phyloP scores from a whole-genome alignment of 2,113 vertebrate genomes.

The Barnardius zonarius region DNA sequence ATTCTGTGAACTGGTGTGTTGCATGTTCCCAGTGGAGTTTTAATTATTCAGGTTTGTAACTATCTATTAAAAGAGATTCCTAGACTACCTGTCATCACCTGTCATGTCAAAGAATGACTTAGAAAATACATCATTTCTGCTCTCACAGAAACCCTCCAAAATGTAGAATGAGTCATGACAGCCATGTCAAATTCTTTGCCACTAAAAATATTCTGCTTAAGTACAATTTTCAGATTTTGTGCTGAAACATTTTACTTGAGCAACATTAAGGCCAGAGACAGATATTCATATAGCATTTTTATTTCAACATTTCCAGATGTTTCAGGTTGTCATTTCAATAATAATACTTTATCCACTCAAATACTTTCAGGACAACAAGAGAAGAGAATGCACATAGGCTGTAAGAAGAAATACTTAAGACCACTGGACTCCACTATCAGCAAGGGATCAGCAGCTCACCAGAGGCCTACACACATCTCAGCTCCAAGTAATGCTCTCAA shows the following conservation, averaged over 20 bases:
- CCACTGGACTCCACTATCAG: not conserved
- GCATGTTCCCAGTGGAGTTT: constrained; percentile 7
- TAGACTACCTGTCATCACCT: not conserved
- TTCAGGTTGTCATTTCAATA: not conserved
- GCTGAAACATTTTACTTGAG: not conserved
- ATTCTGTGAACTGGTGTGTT: constrained; percentile 18
- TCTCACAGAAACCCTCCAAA: not conserved
- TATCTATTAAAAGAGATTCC: not conserved
- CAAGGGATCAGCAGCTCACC: not conserved
- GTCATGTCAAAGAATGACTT: not conserved
- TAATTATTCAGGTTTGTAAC: not conserved
- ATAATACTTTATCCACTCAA: not conserved
- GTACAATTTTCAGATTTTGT: not conserved
- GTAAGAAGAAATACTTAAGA: not conserved
- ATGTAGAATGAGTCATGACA: not conserved
- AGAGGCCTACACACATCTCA: not conserved
- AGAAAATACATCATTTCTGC: not conserved
- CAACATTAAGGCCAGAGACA: not conserved
- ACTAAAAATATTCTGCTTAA: not conserved
- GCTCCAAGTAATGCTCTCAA: not conserved
- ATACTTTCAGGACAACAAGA: not conserved
- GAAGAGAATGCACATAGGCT: not conserved
- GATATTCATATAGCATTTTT: not conserved
- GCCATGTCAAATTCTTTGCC: not conserved
- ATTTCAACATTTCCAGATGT: not conserved